Evolutionary conservation across 2,113 vertebrate genomes (phyloP).

Genomic region (Myiozetetes cayanensis): DNA sequence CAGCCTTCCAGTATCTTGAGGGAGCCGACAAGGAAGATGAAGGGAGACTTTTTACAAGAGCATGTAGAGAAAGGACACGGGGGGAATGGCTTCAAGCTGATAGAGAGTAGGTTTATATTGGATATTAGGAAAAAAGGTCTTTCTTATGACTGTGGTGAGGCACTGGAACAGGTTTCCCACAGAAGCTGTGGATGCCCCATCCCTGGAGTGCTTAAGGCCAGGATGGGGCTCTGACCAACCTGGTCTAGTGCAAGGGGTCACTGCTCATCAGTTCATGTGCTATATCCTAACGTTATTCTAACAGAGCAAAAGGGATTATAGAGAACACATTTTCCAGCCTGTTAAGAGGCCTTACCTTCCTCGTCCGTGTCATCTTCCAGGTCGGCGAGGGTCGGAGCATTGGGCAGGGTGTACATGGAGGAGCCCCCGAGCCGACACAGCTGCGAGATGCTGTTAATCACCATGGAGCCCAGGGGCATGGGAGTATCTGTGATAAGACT

Average conservation of each 20-base stretch:
- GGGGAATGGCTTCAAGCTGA: neutral
- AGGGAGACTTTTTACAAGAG: neutral
- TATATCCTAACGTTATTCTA: neutral
- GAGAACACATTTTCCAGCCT: neutral
- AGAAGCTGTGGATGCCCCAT: neutral
- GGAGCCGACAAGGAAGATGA: neutral
- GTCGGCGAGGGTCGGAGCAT: conserved; percentile 87
- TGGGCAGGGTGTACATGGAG: conserved; percentile 84
- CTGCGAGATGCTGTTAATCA: conserved; percentile 83
- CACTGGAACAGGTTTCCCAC: neutral
- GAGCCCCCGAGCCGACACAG: conserved; percentile 82
- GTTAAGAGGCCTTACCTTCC: conserved; percentile 58
- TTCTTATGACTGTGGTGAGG: neutral
- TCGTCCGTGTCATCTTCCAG: conserved; percentile 84
- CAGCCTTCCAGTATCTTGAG: neutral
- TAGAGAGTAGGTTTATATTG: neutral
- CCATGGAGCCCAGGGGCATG: conserved; percentile 90
- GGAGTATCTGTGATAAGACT: conserved; percentile 76
- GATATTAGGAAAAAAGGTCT: neutral
- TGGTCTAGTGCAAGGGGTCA: neutral
- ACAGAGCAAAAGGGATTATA: neutral
- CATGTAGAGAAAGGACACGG: neutral
- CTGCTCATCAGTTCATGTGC: neutral
- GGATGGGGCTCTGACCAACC: neutral
- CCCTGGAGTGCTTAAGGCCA: neutral